Conservation (phyloP, 2,888 invertebrate species). For the Apodemia mormo region DNA sequence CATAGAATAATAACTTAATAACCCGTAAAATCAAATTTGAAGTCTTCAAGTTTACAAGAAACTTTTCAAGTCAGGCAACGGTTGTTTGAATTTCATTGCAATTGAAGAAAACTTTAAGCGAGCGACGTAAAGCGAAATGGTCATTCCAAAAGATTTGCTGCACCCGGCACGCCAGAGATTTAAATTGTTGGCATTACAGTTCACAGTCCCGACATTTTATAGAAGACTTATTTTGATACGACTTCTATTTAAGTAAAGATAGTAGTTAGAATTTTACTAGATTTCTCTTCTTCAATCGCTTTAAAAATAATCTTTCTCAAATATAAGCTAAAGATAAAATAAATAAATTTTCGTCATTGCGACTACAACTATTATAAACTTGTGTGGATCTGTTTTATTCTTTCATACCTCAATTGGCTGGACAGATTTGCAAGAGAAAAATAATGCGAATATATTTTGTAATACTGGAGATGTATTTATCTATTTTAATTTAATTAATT, state of each 20-base stretch:
- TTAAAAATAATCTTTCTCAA: not conserved
- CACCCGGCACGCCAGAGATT: not conserved
- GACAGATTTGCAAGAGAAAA: no score
- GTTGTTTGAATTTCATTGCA: constrained; percentile 8
- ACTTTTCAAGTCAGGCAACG: not conserved
- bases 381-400: no score
- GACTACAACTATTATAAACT: no score
- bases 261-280: not conserved
- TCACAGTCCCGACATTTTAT: not conserved
- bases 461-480: no score
- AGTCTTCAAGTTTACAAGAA: not conserved
- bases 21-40: not conserved
- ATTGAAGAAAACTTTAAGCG: constrained; percentile 3
- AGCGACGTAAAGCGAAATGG: not conserved
- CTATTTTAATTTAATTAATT: no score
- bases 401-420: no score
- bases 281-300: not conserved
- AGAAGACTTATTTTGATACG: not conserved
- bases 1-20: not conserved
- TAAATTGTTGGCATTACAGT: not conserved
- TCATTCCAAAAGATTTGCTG: constrained; percentile 7
- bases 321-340: not conserved
- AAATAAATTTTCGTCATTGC: not conserved
- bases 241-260: not conserved
- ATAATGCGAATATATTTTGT: no score